These are phyloP conservation scores for Kryptolebias marmoratus DNA, from an alignment of 2,113 vertebrate genomes.

Conservation along the genomic window DNA sequence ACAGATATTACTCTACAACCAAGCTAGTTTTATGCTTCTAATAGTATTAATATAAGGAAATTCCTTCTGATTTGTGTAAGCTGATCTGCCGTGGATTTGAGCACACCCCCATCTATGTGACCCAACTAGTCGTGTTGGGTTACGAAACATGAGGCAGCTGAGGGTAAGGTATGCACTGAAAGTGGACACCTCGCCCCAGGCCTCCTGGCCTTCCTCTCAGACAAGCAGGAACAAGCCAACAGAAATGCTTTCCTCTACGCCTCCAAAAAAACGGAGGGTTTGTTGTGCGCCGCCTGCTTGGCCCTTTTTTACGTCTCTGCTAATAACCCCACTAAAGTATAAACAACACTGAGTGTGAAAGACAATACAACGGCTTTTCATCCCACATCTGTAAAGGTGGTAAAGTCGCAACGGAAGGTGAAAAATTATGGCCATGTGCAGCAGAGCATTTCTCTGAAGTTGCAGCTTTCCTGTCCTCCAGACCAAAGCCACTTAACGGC, in stretches of 20 bases:
- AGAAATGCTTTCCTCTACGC: slow-evolving; percentile 53
- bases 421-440: slow-evolving; percentile 62
- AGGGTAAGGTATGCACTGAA: slow-evolving; percentile 82
- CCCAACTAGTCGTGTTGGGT: slow-evolving; percentile 75
- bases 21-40: slow-evolving; percentile 57
- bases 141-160: slow-evolving; percentile 80
- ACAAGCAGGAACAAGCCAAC: slow-evolving; percentile 75
- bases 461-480: slow-evolving; percentile 54
- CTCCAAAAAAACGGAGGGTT: slow-evolving; percentile 61
- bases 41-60: slow-evolving; percentile 71
- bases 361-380: slow-evolving; percentile 47
- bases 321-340: slow-evolving; percentile 26
- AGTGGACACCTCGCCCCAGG: slow-evolving; percentile 80
- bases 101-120: slow-evolving; percentile 71
- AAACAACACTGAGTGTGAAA: slow-evolving; percentile 63
- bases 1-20: background rate
- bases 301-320: slow-evolving; percentile 46
- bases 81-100: slow-evolving; percentile 57
- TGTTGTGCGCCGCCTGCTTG: slow-evolving; percentile 42
- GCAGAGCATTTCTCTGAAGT: slow-evolving; percentile 37
- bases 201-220: slow-evolving; percentile 76
- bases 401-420: slow-evolving; percentile 49
- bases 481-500: slow-evolving; percentile 66
- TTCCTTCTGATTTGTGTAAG: slow-evolving; percentile 72
- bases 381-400: slow-evolving; percentile 37